These are phyloP conservation scores for Orius insidiosus DNA, from an alignment of 1,140 invertebrate genomes.

Conservation along the genomic window DNA sequence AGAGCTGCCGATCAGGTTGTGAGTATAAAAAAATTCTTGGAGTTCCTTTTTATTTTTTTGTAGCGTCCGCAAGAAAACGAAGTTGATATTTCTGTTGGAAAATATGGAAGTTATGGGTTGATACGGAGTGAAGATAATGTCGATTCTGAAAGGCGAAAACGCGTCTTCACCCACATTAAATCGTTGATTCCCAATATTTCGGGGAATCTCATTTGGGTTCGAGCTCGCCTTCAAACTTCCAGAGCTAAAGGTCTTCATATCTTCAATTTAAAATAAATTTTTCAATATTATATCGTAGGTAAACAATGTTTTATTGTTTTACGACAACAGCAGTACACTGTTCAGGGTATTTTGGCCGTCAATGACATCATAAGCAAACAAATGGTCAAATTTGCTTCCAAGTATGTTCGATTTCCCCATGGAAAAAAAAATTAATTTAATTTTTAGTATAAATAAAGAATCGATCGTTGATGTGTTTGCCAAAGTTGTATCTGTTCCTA, in stretches of 20 bases:
- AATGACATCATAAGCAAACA: conserved; percentile 75
- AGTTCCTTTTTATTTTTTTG: too few relatives aligned
- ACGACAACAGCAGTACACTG: conserved; percentile 75
- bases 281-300: too few relatives aligned
- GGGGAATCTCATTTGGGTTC: conserved; percentile 53
- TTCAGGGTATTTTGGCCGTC: conserved; percentile 78
- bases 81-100: conserved; percentile 44
- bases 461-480: conserved; percentile 89
- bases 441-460: conserved; percentile 65
- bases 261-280: conserved; percentile 11
- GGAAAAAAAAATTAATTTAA: too few relatives aligned
- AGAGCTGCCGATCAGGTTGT: conserved; percentile 27
- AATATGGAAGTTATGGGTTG: conserved; percentile 56
- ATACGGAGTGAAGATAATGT: conserved; percentile 59
- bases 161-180: conserved; percentile 36
- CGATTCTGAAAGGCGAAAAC: conserved; percentile 28
- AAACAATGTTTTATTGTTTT: conserved; percentile 96
- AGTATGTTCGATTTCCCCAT: conserved; percentile 37
- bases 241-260: conserved; percentile 52
- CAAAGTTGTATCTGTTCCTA: conserved; percentile 47
- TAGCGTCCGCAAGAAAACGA: conserved; percentile 20
- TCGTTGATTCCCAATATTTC: conserved; percentile 35
- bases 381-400: conserved; percentile 91
- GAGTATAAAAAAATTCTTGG: conserved; percentile 4
- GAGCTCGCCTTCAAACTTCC: conserved; percentile 79